These are phyloP conservation scores for Epinotia nisella DNA, from an alignment of 2,888 invertebrate species.

Conservation along the genomic window DNA sequence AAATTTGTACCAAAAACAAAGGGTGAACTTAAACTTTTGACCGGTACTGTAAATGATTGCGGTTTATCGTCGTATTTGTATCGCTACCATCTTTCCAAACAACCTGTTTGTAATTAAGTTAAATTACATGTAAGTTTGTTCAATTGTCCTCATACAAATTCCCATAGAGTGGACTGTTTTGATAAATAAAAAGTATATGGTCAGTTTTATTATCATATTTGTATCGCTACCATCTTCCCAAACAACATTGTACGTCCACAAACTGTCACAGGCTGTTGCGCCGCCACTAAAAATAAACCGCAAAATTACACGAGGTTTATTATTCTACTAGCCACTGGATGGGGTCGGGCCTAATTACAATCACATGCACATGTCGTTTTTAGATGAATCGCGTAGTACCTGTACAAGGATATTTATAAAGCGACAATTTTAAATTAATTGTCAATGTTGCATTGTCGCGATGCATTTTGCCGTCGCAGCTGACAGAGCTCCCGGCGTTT, in stretches of 20 bases:
- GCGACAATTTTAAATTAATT: constrained; percentile 41
- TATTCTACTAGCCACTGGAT: neutral
- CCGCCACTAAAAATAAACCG: neutral
- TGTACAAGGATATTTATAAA: constrained; percentile 24
- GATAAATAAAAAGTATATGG: neutral
- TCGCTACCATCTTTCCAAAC: too few relatives aligned
- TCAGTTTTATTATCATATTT: neutral
- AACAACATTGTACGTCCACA: constrained; percentile 15
- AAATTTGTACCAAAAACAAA: too few relatives aligned
- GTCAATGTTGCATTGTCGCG: constrained; percentile 51
- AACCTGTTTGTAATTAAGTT: too few relatives aligned
- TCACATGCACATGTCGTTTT: constrained; percentile 20
- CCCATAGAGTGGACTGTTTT: too few relatives aligned
- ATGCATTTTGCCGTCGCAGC: constrained; percentile 60
- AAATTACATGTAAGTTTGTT: too few relatives aligned
- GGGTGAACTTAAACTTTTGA: too few relatives aligned
- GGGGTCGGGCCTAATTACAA: constrained; percentile 31
- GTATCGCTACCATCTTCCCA: neutral
- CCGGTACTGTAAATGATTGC: too few relatives aligned
- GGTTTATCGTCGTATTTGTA: too few relatives aligned
- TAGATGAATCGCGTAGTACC: constrained; percentile 33
- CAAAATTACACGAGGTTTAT: neutral
- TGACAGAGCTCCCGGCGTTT: constrained; percentile 54
- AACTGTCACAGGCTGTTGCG: constrained; percentile 4
- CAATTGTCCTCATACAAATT: too few relatives aligned